Conservation (phyloP, 92 coral and sea anemone species). For the Nematostella vectensis region DNA sequence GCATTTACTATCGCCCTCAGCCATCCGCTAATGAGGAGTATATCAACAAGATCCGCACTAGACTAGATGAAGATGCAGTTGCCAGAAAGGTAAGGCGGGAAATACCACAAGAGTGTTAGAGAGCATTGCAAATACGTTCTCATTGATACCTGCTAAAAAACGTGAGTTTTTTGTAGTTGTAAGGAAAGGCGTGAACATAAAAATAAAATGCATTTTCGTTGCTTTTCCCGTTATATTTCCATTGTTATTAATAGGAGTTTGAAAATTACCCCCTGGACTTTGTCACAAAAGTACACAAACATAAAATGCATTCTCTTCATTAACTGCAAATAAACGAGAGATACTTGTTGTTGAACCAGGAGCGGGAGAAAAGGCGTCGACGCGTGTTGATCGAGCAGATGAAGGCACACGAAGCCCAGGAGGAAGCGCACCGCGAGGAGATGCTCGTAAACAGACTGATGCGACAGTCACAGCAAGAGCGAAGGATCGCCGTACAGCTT, state of each 20-base stretch:
- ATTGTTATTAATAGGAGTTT: no score
- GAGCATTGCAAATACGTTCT: no score
- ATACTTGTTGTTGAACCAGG: no score
- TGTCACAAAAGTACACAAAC: no score
- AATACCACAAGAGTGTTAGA: neutral
- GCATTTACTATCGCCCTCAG: conserved; percentile 26
- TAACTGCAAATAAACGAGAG: no score
- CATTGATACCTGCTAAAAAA: no score
- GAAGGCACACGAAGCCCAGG: conserved; percentile 97
- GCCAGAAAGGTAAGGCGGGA: conserved; percentile 65
- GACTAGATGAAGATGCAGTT: conserved; percentile 83
- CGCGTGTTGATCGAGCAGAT: conserved; percentile 85
- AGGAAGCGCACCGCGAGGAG: conserved; percentile 99
- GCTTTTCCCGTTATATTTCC: no score
- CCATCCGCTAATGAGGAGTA: conserved; percentile 62
- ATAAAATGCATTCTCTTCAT: no score
- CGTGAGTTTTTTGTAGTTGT: no score
- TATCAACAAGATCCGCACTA: conserved; percentile 68
- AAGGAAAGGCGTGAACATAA: no score
- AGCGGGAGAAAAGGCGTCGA: conserved; percentile 88
- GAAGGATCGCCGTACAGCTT: conserved; percentile 94
- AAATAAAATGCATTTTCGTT: no score
- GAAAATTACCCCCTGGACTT: no score
- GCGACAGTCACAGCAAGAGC: conserved; percentile 96
- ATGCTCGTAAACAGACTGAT: conserved; percentile 91